A percentile compares a stretch with the other conserved stretches of the same genome.
Conservation (phyloP, 2,113 vertebrate genomes). For the Calcarius ornatus region DNA sequence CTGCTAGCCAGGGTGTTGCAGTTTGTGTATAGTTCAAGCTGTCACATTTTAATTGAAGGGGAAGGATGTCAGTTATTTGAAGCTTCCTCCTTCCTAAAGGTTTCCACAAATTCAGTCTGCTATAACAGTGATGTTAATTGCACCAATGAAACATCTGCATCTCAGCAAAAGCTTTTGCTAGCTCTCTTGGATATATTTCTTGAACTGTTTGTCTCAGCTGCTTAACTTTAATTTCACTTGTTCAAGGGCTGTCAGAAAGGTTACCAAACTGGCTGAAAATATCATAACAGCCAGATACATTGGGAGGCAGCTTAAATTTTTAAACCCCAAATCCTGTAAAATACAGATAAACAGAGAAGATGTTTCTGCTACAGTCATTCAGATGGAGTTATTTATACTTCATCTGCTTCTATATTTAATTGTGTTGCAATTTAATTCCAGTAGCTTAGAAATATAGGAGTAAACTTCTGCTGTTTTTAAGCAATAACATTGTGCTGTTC, state of each 20-base stretch:
- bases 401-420: slow-evolving; percentile 22
- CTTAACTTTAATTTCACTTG: not conserved
- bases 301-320: not conserved
- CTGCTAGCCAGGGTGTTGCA: not conserved
- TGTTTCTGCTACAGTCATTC: not conserved
- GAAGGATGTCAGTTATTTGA: not conserved
- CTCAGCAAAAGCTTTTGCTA: not conserved
- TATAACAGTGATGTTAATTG: not conserved
- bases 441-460: not conserved
- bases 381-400: slow-evolving; percentile 25
- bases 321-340: not conserved
- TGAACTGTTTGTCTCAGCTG: not conserved
- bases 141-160: not conserved
- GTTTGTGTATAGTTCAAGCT: not conserved
- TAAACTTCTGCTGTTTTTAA: not conserved
- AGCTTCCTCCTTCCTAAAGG: not conserved
- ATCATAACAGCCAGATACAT: not conserved
- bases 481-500: not conserved
- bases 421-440: not conserved
- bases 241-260: not conserved
- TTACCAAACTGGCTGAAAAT: not conserved
- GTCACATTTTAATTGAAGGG: not conserved
- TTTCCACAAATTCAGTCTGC: not conserved
- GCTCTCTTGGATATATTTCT: not conserved
- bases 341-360: not conserved